Conservation (phyloP, 2,888 invertebrate species). For the Epirrhoe alternata region DNA sequence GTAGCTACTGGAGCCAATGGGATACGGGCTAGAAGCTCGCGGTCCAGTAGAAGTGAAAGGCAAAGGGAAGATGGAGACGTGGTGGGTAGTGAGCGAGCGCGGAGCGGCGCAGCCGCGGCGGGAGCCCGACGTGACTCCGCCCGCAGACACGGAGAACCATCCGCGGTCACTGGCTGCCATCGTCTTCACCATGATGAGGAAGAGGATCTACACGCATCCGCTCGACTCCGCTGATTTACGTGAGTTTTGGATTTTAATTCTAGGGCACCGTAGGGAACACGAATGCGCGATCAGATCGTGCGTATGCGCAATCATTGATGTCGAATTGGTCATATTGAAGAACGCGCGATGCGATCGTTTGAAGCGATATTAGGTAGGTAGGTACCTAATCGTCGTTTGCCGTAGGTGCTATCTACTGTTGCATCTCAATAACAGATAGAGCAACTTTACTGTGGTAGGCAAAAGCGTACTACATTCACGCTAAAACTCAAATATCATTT, state of each 20-base stretch:
- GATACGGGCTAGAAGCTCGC: constrained; percentile 90
- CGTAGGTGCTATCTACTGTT: too few relatives aligned
- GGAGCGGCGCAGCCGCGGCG: constrained; percentile 59
- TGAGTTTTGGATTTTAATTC: constrained; percentile 42
- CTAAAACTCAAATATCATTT: too few relatives aligned
- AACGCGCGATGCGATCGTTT: too few relatives aligned
- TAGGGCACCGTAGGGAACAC: too few relatives aligned
- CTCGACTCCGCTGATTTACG: constrained; percentile 56
- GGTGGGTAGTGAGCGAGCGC: constrained; percentile 91
- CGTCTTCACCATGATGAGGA: constrained; percentile 93
- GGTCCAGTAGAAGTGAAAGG: constrained; percentile 96
- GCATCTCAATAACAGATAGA: too few relatives aligned
- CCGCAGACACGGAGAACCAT: constrained; percentile 88
- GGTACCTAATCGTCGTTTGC: too few relatives aligned
- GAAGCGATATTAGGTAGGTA: too few relatives aligned
- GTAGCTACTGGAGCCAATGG: constrained; percentile 72
- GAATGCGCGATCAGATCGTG: too few relatives aligned
- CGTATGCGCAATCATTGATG: too few relatives aligned
- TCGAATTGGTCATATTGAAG: too few relatives aligned
- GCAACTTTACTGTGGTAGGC: too few relatives aligned
- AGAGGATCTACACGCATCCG: constrained; percentile 85
- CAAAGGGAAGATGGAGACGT: constrained; percentile 98
- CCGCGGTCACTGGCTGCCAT: constrained; percentile 92
- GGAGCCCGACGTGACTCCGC: constrained; percentile 72
- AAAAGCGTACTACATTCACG: too few relatives aligned